Evolutionary conservation across 2,113 vertebrate genomes (phyloP).

Genomic region (Cariama cristata): DNA sequence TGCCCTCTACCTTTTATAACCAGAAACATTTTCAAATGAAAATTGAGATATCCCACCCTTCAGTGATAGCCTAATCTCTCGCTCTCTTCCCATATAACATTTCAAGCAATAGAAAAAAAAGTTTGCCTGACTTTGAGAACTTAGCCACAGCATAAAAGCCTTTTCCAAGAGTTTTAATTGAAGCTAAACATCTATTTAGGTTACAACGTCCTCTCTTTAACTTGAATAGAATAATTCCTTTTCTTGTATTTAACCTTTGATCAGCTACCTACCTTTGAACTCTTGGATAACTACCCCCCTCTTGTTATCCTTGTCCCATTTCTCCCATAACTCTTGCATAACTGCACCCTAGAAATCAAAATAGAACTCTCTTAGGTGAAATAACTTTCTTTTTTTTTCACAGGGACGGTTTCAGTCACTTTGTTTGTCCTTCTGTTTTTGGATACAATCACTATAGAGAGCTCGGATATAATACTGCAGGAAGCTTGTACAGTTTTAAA

Average conservation of each 20-base stretch:
- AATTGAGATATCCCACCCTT: background rate
- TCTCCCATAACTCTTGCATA: background rate
- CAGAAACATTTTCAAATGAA: background rate
- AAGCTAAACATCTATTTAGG: slow-evolving; percentile 55
- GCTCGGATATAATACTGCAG: background rate
- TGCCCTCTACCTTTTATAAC: background rate
- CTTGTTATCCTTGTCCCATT: slow-evolving; percentile 16
- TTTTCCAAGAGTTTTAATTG: slow-evolving; percentile 56
- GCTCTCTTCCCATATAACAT: background rate
- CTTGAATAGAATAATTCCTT: slow-evolving; percentile 55
- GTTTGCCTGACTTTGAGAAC: slow-evolving; percentile 63
- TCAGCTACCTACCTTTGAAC: slow-evolving; percentile 59
- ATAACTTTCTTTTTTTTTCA: background rate
- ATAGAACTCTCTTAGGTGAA: background rate
- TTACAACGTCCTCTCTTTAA: slow-evolving; percentile 33
- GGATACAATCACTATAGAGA: background rate
- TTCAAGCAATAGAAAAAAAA: background rate
- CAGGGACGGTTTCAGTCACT: background rate
- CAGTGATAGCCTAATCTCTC: background rate
- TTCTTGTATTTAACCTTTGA: slow-evolving; percentile 66
- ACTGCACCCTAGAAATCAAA: background rate
- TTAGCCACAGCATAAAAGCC: background rate
- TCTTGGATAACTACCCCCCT: background rate
- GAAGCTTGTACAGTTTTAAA: background rate
- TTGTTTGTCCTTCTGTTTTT: background rate